Evolutionary conservation across 2,888 invertebrate genomes (phyloP), one percentile per base, ranked within the genome.

Genomic region (Lithophane leautieri): DNA sequence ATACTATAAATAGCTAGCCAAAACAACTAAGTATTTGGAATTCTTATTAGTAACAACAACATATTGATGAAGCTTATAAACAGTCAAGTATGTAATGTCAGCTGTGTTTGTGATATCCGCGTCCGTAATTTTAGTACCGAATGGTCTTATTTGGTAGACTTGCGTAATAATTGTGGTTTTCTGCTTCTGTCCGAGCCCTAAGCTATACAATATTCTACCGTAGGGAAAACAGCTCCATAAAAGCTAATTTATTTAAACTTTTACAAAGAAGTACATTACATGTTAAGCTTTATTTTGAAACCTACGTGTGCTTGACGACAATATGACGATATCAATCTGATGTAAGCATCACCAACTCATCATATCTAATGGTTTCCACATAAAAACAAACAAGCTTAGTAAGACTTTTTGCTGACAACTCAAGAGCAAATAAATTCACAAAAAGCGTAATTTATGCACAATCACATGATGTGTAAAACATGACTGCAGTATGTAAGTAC

Each of bases 1-100:
- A 68, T 76, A 83, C 86, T 86, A 83, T 82, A 83, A 81, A 83
- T 81, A 83, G 60, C 75, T 74, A 76, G 70, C 66, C 82, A 78
- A 80, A 81, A 86, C 79, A 83, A 77, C 34, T 25, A 34, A 34
- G 34, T 34, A 77, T 71, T 69, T 22, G 56, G 62, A 73, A 58
- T 76, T 71, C 58, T 69, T 67, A 71, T 25, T 61, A 25, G 40
- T 19, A 19, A 47, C 16, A 42, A 9, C 28, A 70, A 72, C 72
- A 52, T 54, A 68, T 60, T 47, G 69, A 42, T 62, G 22, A 40
- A 44, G 54, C 25, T 54, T 47, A 56, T 73, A 68, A 63, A 75
- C 54, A 70, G 47, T 54, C 28, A 0, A 40, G 28, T 65, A 62
- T 34, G n/a, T 42, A 34, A 62, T 25, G 34, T 73, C 73, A 83